A percentile compares a stretch with the other conserved stretches of the same genome.
Conservation (phyloP, 2,888 invertebrate genomes). For the Melieria omissa region DNA sequence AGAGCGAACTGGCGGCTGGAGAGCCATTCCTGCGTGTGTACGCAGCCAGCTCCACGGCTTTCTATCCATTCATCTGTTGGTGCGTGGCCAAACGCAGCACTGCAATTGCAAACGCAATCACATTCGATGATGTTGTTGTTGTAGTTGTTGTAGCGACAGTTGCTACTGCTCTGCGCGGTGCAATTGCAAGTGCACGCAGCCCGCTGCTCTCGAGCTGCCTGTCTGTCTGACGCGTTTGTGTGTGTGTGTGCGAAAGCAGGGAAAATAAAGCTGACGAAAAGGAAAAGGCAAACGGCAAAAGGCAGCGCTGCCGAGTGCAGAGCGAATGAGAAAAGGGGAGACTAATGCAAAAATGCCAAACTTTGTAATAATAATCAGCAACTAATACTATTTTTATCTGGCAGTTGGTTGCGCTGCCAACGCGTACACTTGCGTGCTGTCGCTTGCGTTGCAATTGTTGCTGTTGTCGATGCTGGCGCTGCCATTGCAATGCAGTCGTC, state of each 20-base stretch:
- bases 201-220: neutral
- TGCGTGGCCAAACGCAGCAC: neutral
- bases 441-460: neutral
- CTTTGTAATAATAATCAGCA: conserved; percentile 63
- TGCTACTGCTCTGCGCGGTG: conserved; percentile 43
- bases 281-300: too few relatives aligned
- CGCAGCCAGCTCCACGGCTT: too few relatives aligned
- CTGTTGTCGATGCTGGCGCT: conserved; percentile 11
- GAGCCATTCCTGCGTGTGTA: too few relatives aligned
- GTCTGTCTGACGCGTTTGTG: too few relatives aligned
- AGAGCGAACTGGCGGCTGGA: too few relatives aligned
- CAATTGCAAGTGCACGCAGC: conserved; percentile 50
- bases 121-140: neutral
- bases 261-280: conserved; percentile 19
- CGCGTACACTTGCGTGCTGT: neutral
- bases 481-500: conserved; percentile 1
- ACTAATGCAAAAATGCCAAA: conserved; percentile 53
- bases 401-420: conserved; percentile 32
- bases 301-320: conserved; percentile 42
- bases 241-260: conserved; percentile 47
- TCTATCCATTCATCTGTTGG: too few relatives aligned
- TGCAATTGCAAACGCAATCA: neutral
- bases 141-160: neutral
- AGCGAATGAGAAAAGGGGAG: conserved; percentile 41
- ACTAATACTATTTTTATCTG: conserved; percentile 61